These are phyloP conservation scores for Eucera pruinosa DNA, from an alignment of 2,888 invertebrate species.

Conservation along the genomic window DNA sequence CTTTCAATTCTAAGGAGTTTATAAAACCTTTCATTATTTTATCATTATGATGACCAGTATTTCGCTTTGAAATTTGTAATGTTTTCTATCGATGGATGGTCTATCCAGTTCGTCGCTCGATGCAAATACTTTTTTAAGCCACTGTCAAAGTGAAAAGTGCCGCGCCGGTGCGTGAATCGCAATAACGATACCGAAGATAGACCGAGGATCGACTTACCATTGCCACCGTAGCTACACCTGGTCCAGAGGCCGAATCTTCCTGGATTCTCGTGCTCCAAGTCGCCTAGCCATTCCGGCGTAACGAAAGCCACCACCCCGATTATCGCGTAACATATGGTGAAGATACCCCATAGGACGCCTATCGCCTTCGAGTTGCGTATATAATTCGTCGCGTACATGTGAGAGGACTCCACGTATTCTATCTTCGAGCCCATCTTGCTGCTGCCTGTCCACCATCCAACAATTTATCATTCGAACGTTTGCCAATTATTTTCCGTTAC, in stretches of 20 bases:
- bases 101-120: too few species aligned
- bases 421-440: constrained; percentile 94
- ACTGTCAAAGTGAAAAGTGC: too few species aligned
- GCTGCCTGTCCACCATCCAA: neutral
- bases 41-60: too few species aligned
- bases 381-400: constrained; percentile 95
- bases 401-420: constrained; percentile 95
- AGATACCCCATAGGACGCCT: constrained; percentile 98
- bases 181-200: too few species aligned
- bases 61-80: too few species aligned
- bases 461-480: neutral
- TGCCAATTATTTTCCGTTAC: too few species aligned
- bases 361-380: constrained; percentile 97
- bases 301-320: constrained; percentile 97
- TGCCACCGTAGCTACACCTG: constrained; percentile 88
- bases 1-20: too few species aligned
- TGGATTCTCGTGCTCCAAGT: constrained; percentile 92
- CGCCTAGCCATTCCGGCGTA: constrained; percentile 96
- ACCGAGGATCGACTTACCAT: constrained; percentile 69
- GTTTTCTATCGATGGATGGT: too few species aligned
- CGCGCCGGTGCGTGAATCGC: too few species aligned
- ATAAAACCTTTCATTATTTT: too few species aligned
- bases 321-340: constrained; percentile 98
- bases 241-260: constrained; percentile 97
- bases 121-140: neutral